Conservation (phyloP, 1,140 invertebrate genomes). For the Anthonomus grandis region DNA sequence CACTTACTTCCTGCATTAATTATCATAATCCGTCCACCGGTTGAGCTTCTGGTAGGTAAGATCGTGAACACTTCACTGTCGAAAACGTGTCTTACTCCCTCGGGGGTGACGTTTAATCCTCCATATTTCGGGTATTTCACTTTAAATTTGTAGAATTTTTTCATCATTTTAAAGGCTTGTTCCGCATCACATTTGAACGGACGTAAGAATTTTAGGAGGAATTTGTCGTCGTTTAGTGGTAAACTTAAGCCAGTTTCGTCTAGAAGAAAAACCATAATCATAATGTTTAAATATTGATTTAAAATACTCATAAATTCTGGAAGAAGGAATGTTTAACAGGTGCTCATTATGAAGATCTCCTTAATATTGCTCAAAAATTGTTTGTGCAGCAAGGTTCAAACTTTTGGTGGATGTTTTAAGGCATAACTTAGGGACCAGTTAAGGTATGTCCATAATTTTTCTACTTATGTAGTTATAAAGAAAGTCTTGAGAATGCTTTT, state of each 20-base stretch:
- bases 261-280: conserved; percentile 32
- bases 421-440: no score
- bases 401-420: no score
- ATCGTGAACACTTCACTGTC: conserved; percentile 55
- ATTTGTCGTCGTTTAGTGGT: conserved; percentile 64
- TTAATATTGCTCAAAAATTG: no score
- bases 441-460: no score
- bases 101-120: conserved; percentile 53
- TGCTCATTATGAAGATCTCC: no score
- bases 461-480: no score
- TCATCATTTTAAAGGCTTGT: conserved; percentile 66
- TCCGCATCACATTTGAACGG: conserved; percentile 79
- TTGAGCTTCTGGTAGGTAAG: conserved; percentile 54
- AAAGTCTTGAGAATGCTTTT: no score
- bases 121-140: conserved; percentile 55
- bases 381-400: no score
- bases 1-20: conserved; percentile 57
- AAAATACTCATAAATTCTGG: no score
- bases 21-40: conserved; percentile 57
- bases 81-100: conserved; percentile 51
- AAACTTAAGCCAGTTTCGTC: conserved; percentile 57
- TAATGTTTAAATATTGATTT: no score
- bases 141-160: conserved; percentile 58
- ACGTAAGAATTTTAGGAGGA: conserved; percentile 69
- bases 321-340: no score